Conservation (phyloP, 1,140 invertebrate genomes). For the Apis mellifera region DNA sequence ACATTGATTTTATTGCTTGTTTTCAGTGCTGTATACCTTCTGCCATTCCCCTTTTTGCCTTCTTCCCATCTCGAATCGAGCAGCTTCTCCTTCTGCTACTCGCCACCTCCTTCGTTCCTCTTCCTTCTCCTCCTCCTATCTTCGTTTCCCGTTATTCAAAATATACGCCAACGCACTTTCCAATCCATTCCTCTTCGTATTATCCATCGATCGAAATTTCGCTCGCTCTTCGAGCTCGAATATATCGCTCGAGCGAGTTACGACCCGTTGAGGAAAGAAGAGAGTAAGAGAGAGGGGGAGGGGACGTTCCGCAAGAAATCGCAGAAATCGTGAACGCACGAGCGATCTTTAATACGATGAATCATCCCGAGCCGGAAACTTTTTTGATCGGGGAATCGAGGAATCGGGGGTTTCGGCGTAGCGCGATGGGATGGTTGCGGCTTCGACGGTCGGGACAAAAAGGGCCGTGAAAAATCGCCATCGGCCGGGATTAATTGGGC, state of each 20-base stretch:
- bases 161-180: neutral
- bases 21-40: conserved; percentile 71
- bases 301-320: conserved; percentile 18
- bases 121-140: neutral
- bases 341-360: conserved; percentile 30
- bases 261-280: neutral
- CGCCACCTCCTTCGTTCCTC: neutral
- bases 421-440: neutral
- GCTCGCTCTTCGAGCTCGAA: neutral
- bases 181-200: neutral
- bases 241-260: neutral
- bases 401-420: neutral
- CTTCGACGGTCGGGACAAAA: neutral
- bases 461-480: conserved; percentile 16
- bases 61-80: conserved; percentile 12
- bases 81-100: neutral
- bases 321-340: conserved; percentile 31
- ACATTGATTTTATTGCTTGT: conserved; percentile 83
- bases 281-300: neutral
- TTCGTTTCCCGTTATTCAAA: neutral
- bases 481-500: conserved; percentile 36
- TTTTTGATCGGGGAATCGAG: conserved; percentile 17
- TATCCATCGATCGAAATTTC: conserved; percentile 5
- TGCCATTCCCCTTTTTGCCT: conserved; percentile 50
- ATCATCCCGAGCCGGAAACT: conserved; percentile 22